A percentile compares a stretch with the other conserved stretches of the same genome.
Conservation (phyloP, 2,113 vertebrate species). For the Pseudorasbora parva region DNA sequence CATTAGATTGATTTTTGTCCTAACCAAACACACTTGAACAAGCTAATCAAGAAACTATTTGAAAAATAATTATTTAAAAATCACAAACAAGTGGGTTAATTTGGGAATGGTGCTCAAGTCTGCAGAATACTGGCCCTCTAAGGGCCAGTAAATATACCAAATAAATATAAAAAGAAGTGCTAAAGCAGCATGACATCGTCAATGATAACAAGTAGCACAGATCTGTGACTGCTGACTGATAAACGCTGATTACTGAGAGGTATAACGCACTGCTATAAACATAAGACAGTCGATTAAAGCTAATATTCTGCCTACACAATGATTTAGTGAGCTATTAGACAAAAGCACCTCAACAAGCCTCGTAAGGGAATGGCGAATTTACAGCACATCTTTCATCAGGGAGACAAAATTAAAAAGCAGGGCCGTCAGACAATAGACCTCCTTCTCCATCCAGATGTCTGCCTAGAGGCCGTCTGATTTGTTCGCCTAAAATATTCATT, state of each 20-base stretch:
- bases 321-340: constrained; percentile 18
- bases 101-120: not conserved
- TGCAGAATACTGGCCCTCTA: not conserved
- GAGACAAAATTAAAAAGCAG: constrained; percentile 14
- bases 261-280: constrained; percentile 27
- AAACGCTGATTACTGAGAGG: constrained; percentile 6
- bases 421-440: not conserved
- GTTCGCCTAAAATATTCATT: constrained; percentile 58
- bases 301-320: constrained; percentile 4
- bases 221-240: not conserved
- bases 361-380: not conserved
- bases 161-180: not conserved
- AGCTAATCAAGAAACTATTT: not conserved
- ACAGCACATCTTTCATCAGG: not conserved
- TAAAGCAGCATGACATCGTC: not conserved
- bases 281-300: constrained; percentile 24
- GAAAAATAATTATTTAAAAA: too few species aligned
- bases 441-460: constrained; percentile 22
- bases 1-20: not conserved
- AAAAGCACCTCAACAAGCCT: not conserved
- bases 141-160: too few species aligned
- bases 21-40: not conserved
- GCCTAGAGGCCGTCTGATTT: constrained; percentile 11
- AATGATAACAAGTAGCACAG: not conserved
- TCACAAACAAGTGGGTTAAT: not conserved